Percentiles rank a stretch among this genome's conserved stretches.
Conservation (phyloP, 2,797 vertebrate genomes). For the Schizothorax lantsangensis region DNA sequence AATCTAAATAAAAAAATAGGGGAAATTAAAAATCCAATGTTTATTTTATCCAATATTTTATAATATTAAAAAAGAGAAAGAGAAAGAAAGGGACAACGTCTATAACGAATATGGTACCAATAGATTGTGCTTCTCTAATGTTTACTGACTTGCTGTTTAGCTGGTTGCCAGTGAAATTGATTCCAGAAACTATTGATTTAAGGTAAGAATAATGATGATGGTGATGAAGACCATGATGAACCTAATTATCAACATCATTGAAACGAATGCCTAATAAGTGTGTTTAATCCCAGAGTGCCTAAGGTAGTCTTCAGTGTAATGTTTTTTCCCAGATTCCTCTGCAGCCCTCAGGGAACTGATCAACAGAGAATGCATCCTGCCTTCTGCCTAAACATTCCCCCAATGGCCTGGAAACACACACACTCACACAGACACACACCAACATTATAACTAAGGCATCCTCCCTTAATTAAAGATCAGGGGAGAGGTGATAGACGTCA, state of each 20-base stretch:
- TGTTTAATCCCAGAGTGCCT: slow-evolving; percentile 68
- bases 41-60: not conserved
- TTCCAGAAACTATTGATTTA: slow-evolving; percentile 13
- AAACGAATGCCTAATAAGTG: slow-evolving; percentile 52
- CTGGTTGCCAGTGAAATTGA: slow-evolving; percentile 17
- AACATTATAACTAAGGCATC: slow-evolving; percentile 52
- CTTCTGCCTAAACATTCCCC: slow-evolving; percentile 62
- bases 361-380: slow-evolving; percentile 52
- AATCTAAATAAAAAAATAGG: not conserved
- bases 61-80: not conserved
- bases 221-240: slow-evolving; percentile 68
- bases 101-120: not conserved
- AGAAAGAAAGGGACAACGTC: not conserved
- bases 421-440: slow-evolving; percentile 31
- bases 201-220: slow-evolving; percentile 51
- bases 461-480: slow-evolving; percentile 72
- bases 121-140: not conserved
- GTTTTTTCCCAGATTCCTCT: slow-evolving; percentile 68
- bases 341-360: slow-evolving; percentile 40
- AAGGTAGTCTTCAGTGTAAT: slow-evolving; percentile 60
- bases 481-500: slow-evolving; percentile 60
- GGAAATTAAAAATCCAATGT: not conserved
- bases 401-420: slow-evolving; percentile 60
- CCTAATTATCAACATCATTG: slow-evolving; percentile 72
- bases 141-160: slow-evolving; percentile 5